These are phyloP conservation scores for Anoplopoma fimbria DNA, from an alignment of 2,113 vertebrate species.

Conservation along the genomic window DNA sequence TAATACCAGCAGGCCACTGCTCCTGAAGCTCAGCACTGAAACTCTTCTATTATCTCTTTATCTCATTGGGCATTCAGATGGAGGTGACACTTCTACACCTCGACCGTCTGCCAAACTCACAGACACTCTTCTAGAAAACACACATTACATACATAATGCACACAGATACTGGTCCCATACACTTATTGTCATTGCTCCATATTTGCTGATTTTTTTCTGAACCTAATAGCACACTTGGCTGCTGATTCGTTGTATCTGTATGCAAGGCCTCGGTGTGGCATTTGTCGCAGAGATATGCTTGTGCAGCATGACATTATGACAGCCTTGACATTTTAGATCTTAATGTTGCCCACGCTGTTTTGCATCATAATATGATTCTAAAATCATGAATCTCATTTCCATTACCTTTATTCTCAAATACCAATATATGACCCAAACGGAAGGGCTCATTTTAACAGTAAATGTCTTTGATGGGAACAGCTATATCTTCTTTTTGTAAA, in stretches of 20 bases:
- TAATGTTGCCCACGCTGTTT: constrained; percentile 78
- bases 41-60: constrained; percentile 4
- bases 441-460: not conserved
- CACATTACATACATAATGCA: not conserved
- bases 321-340: constrained; percentile 79
- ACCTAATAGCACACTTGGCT: constrained; percentile 38
- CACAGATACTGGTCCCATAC: not conserved
- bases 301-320: constrained; percentile 80
- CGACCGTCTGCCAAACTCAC: not conserved
- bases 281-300: constrained; percentile 78
- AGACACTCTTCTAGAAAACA: not conserved
- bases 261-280: constrained; percentile 73
- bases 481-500: not conserved
- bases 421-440: constrained; percentile 30
- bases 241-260: constrained; percentile 67
- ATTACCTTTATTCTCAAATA: constrained; percentile 41
- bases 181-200: not conserved
- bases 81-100: not conserved
- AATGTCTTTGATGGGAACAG: not conserved
- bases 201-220: constrained; percentile 8
- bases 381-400: constrained; percentile 37
- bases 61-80: constrained; percentile 15
- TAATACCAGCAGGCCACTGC: constrained; percentile 23
- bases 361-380: constrained; percentile 74
- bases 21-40: not conserved